These are phyloP conservation scores for Ennomos erosarius DNA, from an alignment of 2,888 invertebrate species.

Conservation along the genomic window DNA sequence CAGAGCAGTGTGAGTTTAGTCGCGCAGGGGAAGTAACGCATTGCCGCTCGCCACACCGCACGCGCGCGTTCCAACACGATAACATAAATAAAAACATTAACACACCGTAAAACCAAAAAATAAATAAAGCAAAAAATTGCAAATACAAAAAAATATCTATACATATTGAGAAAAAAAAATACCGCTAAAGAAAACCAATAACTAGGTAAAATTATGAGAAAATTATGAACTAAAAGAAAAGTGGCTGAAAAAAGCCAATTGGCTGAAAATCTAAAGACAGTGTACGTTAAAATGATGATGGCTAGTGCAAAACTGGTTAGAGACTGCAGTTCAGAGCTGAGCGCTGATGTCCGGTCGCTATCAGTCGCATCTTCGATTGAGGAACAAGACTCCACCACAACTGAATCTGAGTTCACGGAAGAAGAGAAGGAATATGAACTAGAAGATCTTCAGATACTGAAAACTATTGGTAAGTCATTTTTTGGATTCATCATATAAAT, in stretches of 20 bases:
- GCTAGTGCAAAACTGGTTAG: conserved; percentile 83
- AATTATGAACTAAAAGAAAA: conserved; percentile 45
- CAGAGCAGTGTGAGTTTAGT: conserved; percentile 61
- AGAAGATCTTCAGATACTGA: conserved; percentile 93
- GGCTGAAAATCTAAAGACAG: conserved; percentile 21
- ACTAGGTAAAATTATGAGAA: conserved; percentile 24
- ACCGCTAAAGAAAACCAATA: not conserved
- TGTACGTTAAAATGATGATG: conserved; percentile 77
- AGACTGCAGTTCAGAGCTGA: conserved; percentile 81
- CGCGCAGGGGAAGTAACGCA: conserved; percentile 62
- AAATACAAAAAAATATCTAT: conserved; percentile 11
- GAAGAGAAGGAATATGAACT: conserved; percentile 88
- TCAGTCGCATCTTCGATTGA: conserved; percentile 84
- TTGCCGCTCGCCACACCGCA: conserved; percentile 42
- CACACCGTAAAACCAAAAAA: conserved; percentile 37
- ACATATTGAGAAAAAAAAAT: not conserved
- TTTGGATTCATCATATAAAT: not conserved
- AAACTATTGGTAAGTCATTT: conserved; percentile 92
- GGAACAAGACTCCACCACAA: conserved; percentile 82
- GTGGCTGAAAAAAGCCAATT: conserved; percentile 26
- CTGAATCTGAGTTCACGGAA: conserved; percentile 84
- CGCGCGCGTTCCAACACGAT: conserved; percentile 61
- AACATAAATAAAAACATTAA: conserved; percentile 36
- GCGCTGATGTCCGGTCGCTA: conserved; percentile 78
- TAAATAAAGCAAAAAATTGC: conserved; percentile 8